Evolutionary conservation across 2,888 invertebrate species (phyloP), one percentile per base, ranked within the genome.

Genomic region (Drosophila birchii): DNA sequence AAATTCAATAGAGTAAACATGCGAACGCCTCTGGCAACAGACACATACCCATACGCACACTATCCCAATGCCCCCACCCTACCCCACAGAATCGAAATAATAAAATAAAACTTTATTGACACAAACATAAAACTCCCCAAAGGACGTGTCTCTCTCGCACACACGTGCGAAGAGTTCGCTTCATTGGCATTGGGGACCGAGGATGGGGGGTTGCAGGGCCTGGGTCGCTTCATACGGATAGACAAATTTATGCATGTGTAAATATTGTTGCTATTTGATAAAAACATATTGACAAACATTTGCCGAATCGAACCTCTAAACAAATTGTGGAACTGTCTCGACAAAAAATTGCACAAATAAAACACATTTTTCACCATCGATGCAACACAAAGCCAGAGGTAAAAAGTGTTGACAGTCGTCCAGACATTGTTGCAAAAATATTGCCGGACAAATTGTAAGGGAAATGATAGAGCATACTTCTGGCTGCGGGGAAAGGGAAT

Each of bases 81-180:
- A 29, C 14, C 14, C 16, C 26, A 60, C 62, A 56, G 34, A 47
- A 29, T 36, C 41, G 57, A 78, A 83, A 83, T 88, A 88, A 88
- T 83, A 86, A 88, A 88, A 86, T 86, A 86, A 83, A 88, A 88
- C 75, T 86, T 88, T 88, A 88, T 86, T 86, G 86, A 80, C 88
- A 84, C 75, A 80, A 84, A 86, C 78, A 80, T 73, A 86, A 83
- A 86, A 84, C 78, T 79, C 75, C 74, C 76, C 74, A 86, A 76
- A 78, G 88, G 75, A 79, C 78, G 72, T 73, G 64, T 72, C 49
- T 69, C 53, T 20, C 51, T 23, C 56, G 39, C 49, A 43, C 59
- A 29, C 49, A 61, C 29, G 29, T 20, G 64, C 34, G 29, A 51
- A 38, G 38, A 39, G 41, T 49, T 20, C 49, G 49, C 32, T 34